These are phyloP conservation scores for Notolabrus celidotus DNA, from an alignment of 2,797 vertebrate species.

Conservation along the genomic window DNA sequence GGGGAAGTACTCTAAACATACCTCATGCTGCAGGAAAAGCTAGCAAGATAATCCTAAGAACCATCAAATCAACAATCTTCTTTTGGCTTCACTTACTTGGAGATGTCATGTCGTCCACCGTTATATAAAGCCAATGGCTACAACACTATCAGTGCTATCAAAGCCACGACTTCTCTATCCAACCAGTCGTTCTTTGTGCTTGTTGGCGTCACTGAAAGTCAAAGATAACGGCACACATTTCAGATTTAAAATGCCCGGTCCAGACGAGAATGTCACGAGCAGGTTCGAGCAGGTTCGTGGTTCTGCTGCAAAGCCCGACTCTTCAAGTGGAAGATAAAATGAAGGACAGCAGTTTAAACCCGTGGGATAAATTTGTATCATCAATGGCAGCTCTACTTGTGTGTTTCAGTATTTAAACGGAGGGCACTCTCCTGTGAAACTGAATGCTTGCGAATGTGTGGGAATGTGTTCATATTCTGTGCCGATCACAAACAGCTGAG, in stretches of 20 bases:
- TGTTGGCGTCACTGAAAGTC: constrained; percentile 4
- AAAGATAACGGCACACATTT: neutral
- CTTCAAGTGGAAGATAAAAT: constrained; percentile 25
- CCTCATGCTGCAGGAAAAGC: too few relatives aligned
- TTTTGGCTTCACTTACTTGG: too few relatives aligned
- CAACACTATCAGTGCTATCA: neutral
- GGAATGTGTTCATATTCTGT: constrained; percentile 36
- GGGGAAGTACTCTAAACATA: too few relatives aligned
- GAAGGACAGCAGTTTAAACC: constrained; percentile 54
- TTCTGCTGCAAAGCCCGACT: constrained; percentile 4
- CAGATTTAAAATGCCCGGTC: constrained; percentile 16
- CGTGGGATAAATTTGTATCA: constrained; percentile 48
- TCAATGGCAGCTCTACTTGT: constrained; percentile 78
- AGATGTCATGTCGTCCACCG: too few relatives aligned
- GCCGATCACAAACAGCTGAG: constrained; percentile 29
- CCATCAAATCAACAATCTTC: too few relatives aligned
- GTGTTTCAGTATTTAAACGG: constrained; percentile 68
- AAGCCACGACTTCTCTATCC: too few relatives aligned
- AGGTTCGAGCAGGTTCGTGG: constrained; percentile 25
- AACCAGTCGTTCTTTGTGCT: neutral
- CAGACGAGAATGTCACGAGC: constrained; percentile 17
- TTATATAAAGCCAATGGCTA: neutral
- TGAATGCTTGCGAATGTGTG: constrained; percentile 64
- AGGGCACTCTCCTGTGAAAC: constrained; percentile 30
- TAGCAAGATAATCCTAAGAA: too few relatives aligned